Base-by-base conservation (phyloP, 2,888 invertebrate species). In the Trimorus sp. region DNA sequence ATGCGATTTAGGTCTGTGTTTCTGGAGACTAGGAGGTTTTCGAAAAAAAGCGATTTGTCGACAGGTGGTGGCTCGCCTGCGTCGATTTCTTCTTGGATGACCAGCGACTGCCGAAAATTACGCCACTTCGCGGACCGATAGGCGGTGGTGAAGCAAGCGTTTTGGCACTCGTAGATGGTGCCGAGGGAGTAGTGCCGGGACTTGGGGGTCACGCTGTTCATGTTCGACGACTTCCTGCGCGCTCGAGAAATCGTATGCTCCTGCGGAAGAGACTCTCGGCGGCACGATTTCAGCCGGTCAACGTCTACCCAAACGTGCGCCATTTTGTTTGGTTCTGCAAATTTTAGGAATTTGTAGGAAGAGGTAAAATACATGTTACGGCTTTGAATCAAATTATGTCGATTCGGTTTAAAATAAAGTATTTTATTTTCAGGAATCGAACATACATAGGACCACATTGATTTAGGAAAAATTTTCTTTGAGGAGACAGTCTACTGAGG, bases 21-120 rank as follows among this genome's bases (percentile, higher is more conserved):
- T 16, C 86, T 84, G 8, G 89, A 79, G 1, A 88, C 85, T 16
- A 89, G 88, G n/a, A 90, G 79, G 70, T 91, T 91, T 76, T 91
- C 90, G 81, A 91, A 91, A 73, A 90, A 91, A 0, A 91, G 84
- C 0, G 91, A 91, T 15, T 91, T 90, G 79, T 91, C 91, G 5
- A 87, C 88, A 0, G 91, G 91, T 5, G 91, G 91, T 4, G 91
- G 89, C 26, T 89, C 86, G 3, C 90, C 91, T 0, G 91, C 91
- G 69, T 91, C 89, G 48, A 91, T 91, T 70, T 91, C 91, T n/a
- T 84, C 85, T 9, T 85, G 84, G 16, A 84, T 83, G 8, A 51
- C 79, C 7, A 71, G 58, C 12, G 77, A 66, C 3, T 84, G 62
- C 0, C 54, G 65, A 6, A 75, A 66, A 53, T 71, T n/a, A 0